These are phyloP conservation scores for Sinosuthora webbiana DNA, from an alignment of 2,113 vertebrate species.

Conservation along the genomic window DNA sequence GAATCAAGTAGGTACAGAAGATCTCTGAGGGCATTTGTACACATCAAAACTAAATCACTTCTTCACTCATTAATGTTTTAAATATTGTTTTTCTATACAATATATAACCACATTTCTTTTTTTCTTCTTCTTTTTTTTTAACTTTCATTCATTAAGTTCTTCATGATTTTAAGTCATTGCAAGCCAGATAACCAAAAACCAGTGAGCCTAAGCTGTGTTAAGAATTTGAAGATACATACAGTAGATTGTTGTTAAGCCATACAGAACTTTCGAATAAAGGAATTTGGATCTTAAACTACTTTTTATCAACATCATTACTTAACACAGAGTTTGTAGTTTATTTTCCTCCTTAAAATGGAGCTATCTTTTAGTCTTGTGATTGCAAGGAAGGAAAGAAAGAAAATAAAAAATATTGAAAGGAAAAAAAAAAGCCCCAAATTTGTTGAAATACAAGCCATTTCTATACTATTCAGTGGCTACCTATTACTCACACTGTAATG, in stretches of 20 bases:
- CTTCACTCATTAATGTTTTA: neutral
- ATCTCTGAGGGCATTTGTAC: neutral
- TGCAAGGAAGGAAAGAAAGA: neutral
- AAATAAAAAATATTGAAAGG: neutral
- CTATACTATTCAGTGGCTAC: neutral
- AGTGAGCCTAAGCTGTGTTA: neutral
- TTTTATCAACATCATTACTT: neutral
- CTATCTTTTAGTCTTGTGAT: neutral
- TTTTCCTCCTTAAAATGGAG: neutral
- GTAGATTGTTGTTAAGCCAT: neutral
- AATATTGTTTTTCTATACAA: neutral
- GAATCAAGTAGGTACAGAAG: neutral
- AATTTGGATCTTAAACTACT: neutral
- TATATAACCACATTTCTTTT: neutral
- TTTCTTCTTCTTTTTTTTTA: neutral
- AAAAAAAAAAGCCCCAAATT: fast-evolving
- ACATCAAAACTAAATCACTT: neutral
- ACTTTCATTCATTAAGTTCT: neutral
- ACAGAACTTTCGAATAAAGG: neutral
- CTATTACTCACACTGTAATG: neutral
- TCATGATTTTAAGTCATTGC: neutral
- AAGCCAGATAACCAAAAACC: neutral
- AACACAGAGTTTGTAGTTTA: neutral
- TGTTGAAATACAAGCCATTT: neutral
- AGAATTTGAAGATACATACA: neutral